Conservation (phyloP, 2,888 invertebrate species). For the Archips xylosteana region DNA sequence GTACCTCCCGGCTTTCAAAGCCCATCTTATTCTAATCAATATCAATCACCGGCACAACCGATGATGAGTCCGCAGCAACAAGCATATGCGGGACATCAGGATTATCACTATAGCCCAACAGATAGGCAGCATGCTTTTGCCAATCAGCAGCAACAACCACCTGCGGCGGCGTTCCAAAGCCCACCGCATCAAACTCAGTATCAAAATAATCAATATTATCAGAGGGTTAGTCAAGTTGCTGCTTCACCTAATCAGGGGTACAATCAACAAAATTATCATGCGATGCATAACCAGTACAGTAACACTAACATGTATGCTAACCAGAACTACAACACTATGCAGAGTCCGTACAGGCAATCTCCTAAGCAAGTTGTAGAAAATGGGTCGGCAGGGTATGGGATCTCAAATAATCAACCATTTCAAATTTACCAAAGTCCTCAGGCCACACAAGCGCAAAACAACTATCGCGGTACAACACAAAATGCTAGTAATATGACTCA, state of each 20-base stretch:
- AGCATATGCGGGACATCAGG: slow-evolving; percentile 67
- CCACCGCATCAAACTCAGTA: slow-evolving; percentile 78
- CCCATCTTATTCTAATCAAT: slow-evolving; percentile 75
- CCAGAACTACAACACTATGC: slow-evolving; percentile 68
- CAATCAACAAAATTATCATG: slow-evolving; percentile 68
- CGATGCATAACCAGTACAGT: slow-evolving; percentile 68
- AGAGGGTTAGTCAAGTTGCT: slow-evolving; percentile 65
- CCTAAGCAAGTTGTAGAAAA: slow-evolving; percentile 66
- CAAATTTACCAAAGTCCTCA: slow-evolving; percentile 81
- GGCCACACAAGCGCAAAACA: slow-evolving; percentile 57
- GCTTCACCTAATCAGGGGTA: slow-evolving; percentile 62
- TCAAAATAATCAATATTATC: slow-evolving; percentile 75
- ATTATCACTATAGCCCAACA: slow-evolving; percentile 71
- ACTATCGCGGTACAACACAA: slow-evolving; percentile 58
- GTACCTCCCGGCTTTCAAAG: slow-evolving; percentile 77
- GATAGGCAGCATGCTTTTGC: slow-evolving; percentile 75
- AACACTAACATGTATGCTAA: slow-evolving; percentile 68
- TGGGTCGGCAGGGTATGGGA: slow-evolving; percentile 59
- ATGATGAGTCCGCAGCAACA: slow-evolving; percentile 77
- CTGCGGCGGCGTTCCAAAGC: slow-evolving; percentile 67
- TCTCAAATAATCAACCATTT: slow-evolving; percentile 65
- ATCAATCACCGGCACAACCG: slow-evolving; percentile 73
- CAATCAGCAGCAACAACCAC: slow-evolving; percentile 58
- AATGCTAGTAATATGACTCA: slow-evolving; percentile 56
- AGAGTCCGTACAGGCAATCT: slow-evolving; percentile 71